Evolutionary conservation across 2,888 invertebrate species (phyloP), one percentile per base, ranked within the genome.

Genomic region (Leucophenga maculata): DNA sequence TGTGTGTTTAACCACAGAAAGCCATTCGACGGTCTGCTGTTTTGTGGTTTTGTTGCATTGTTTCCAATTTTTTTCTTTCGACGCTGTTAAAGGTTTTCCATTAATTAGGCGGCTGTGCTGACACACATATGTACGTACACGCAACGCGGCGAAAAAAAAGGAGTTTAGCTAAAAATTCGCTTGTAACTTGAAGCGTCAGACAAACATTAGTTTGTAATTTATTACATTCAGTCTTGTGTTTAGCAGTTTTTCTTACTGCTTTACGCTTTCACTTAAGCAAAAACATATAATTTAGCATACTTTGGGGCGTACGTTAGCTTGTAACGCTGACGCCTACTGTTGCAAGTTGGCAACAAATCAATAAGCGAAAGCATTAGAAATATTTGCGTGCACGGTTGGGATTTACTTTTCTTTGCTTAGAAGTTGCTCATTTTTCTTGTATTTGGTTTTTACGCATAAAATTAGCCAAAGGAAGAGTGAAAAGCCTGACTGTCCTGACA

Each of bases 131-230:
- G n/a, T 16, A 50, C 16, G 18, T 4, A 50, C 16, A 64, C 4
- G 20, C 62, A 64, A 6, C 75, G 26, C 2, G 26, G 26, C 26
- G 26, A 26, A 26, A 26, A 26, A 26, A 26, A 26, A n/a, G n/a
- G n/a, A n/a, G n/a, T n/a, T n/a, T n/a, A n/a, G 2, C 26, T 26
- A 26, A 26, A 72, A 74, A 70, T 76, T 77, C 76, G n/a, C 62
- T n/a, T 50, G 74, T 66, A 64, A 72, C 67, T 65, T 39, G 32
- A 67, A 70, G 74, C 73, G 77, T 75, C 80, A 77, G 78, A 78
- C 80, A 82, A 72, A 80, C 81, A 81, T 81, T 83, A 80, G 79
- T 68, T 72, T 73, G 59, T 74, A 76, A 81, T 81, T 83, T 81
- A 84, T 83, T 81, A 80, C 18, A 46, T 46, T 59, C 22, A 39